These are phyloP conservation scores for Caenorhabditis sp. DNA, from an alignment of 2,888 invertebrate species.

Conservation along the genomic window DNA sequence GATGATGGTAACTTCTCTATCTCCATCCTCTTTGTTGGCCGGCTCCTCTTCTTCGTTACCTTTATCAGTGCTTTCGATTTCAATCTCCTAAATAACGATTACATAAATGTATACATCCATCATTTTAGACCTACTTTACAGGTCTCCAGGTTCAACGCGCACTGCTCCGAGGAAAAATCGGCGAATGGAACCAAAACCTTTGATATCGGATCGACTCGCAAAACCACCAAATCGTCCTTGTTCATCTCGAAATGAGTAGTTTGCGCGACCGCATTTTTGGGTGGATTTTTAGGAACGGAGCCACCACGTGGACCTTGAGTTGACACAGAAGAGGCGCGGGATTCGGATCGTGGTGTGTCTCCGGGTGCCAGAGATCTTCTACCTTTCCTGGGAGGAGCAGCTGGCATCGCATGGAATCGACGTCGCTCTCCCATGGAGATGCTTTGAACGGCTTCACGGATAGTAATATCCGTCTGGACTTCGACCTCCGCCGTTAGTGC, in stretches of 20 bases:
- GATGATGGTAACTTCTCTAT: constrained; percentile 20
- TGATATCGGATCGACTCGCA: constrained; percentile 1
- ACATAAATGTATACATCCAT: not conserved
- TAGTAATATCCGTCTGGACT: constrained; percentile 37
- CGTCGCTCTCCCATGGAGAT: constrained; percentile 17
- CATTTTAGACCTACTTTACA: constrained; percentile 24
- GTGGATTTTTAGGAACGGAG: not conserved
- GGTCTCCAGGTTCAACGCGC: not conserved
- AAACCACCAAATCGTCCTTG: constrained; percentile 53
- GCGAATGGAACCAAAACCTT: too few relatives aligned
- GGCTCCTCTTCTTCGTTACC: not conserved
- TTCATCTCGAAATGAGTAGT: constrained; percentile 49
- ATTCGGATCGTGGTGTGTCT: constrained; percentile 7
- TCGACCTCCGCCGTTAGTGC: not conserved
- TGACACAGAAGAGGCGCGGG: constrained; percentile 32
- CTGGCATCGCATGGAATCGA: not conserved
- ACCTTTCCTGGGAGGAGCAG: not conserved
- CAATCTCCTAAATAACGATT: constrained; percentile 28
- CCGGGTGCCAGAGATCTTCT: constrained; percentile 7
- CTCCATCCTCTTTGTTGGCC: constrained; percentile 27
- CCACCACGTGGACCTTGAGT: constrained; percentile 20
- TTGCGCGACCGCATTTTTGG: not conserved
- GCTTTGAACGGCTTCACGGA: constrained; percentile 4
- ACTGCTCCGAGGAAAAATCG: too few relatives aligned
- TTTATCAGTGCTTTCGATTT: constrained; percentile 10